Base-by-base conservation (phyloP, 2,113 vertebrate species). In the Morone saxatilis region DNA sequence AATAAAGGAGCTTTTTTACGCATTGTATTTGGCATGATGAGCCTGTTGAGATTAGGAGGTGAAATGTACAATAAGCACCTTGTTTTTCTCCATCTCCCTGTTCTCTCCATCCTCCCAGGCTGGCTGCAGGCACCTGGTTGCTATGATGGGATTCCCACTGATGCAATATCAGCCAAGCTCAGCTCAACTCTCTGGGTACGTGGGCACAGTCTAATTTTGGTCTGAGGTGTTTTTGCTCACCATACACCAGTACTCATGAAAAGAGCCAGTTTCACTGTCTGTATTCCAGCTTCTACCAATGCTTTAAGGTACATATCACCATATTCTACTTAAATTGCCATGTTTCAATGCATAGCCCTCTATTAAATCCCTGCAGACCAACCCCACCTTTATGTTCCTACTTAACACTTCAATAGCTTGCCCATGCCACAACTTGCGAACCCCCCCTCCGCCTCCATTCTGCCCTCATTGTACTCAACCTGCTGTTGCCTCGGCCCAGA, bases 91-190 rank as follows among this genome's bases (percentile, higher is more conserved):
- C 25, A 0, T 69, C 47, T 73, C 50, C 45, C 62, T 78, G 56
- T 45, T 74, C 38, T 63, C 79, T 71, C 11, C 79, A 38, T 82
- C 78, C 72, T 86, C 88, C 71, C 71, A 19, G 86, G 75, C 54
- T 75, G 56, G 45, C 59, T 71, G 59, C 48, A 41, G 61, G 60
- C 66, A 36, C 74, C 81, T 53, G 70, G 93, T 94, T 94, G 87
- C 92, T 78, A 89, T 81, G 90, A 90, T 75, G 84, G 70, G 90
- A 72, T 83, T 81, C 84, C 81, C 81, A 91, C 86, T 94, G 94
- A 95, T 94, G 94, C 93, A 94, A 94, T 66, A 89, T 77, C 54
- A 77, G 73, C 91, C 91, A 45, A 79, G 80, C 78, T 82, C 76
- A 14, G 61, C 81, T 80, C 87, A 78, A 66, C 88, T 81, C 91